Percentiles rank a stretch among this genome's conserved stretches.
Evolutionary conservation across 2,888 invertebrate species (phyloP).

Genomic region (Choreutis nemorana): DNA sequence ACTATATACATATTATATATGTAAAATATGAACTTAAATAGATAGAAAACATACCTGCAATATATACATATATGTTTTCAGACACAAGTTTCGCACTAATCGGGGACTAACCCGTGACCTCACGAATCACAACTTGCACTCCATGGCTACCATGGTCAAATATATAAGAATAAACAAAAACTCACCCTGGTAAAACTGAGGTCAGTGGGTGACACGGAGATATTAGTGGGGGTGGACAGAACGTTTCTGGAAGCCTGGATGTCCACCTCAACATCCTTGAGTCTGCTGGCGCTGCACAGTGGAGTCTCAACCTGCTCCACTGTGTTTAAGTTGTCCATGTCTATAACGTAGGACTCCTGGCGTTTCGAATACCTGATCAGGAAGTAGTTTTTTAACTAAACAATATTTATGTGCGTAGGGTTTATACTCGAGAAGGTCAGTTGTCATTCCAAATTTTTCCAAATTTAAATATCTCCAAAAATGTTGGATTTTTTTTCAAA

Average conservation of each 20-base stretch:
- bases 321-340: slow-evolving; percentile 69
- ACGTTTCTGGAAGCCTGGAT: slow-evolving; percentile 33
- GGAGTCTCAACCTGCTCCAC: slow-evolving; percentile 76
- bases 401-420: slow-evolving; percentile 2
- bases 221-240: slow-evolving; percentile 22
- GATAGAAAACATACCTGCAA: too few relatives aligned
- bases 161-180: too few relatives aligned
- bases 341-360: slow-evolving; percentile 66
- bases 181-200: background rate
- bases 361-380: slow-evolving; percentile 62
- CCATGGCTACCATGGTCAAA: too few relatives aligned
- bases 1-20: too few relatives aligned
- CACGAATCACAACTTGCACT: too few relatives aligned
- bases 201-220: slow-evolving; percentile 29
- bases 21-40: too few relatives aligned
- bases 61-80: too few relatives aligned
- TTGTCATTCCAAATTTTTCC: too few relatives aligned
- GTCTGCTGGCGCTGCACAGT: slow-evolving; percentile 78
- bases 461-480: too few relatives aligned
- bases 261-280: slow-evolving; percentile 51
- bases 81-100: too few relatives aligned
- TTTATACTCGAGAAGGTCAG: background rate
- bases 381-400: slow-evolving; percentile 11
- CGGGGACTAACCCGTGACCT: too few relatives aligned
- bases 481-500: too few relatives aligned